A percentile compares a stretch with the other conserved stretches of the same genome.
Conservation (phyloP, 2,888 invertebrate genomes). For the Strigamia maritima region DNA sequence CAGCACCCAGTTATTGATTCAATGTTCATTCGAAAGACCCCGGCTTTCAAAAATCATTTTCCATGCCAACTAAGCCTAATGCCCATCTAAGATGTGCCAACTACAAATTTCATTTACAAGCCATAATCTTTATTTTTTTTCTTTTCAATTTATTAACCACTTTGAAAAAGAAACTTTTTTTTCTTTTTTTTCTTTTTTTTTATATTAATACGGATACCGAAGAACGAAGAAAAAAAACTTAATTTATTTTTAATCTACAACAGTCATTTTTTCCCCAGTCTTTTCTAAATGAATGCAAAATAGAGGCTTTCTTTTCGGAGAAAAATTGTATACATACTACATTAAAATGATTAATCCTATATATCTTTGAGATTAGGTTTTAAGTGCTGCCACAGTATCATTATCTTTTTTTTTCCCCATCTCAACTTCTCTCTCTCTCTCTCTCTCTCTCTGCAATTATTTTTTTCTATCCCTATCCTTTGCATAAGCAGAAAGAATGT, state of each 20-base stretch:
- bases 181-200: neutral
- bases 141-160: neutral
- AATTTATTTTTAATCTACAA: neutral
- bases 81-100: neutral
- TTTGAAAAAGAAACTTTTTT: too few species aligned
- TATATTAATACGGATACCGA: neutral
- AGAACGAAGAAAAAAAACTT: neutral
- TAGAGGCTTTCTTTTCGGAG: neutral
- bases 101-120: neutral
- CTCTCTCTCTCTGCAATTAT: constrained; percentile 1
- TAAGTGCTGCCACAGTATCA: constrained; percentile 21
- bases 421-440: neutral
- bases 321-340: constrained; percentile 22
- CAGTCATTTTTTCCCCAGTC: neutral
- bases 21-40: neutral
- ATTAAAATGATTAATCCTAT: constrained; percentile 38
- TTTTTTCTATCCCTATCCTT: neutral
- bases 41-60: constrained; percentile 7
- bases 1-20: constrained; percentile 20
- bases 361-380: constrained; percentile 35
- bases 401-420: neutral
- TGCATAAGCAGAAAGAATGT: constrained; percentile 21
- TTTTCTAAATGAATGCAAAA: neutral
- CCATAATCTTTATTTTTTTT: neutral
- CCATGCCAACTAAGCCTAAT: constrained; percentile 9